phyloP scores from a whole-genome alignment of 2,797 vertebrate genomes.

The Acanthopagrus latus region DNA sequence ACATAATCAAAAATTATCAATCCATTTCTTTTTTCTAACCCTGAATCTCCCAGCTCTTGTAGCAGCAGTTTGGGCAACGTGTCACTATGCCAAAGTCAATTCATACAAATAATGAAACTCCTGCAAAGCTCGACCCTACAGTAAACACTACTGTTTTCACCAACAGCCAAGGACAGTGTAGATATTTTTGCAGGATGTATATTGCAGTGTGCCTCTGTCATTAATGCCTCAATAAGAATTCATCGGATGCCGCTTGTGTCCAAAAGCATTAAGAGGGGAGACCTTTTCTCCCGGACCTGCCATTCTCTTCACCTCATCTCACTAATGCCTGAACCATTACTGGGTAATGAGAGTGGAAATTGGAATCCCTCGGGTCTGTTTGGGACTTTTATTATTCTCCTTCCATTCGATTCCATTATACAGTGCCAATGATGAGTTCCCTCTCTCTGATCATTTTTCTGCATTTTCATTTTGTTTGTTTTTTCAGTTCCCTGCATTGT shows the following conservation, averaged over 20 bases:
- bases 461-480: conserved; percentile 63
- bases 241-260: conserved; percentile 56
- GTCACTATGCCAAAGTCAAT: conserved; percentile 57
- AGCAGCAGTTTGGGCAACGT: conserved; percentile 39
- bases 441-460: conserved; percentile 51
- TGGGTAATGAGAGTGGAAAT: conserved; percentile 74
- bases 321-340: conserved; percentile 70
- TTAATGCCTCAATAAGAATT: conserved; percentile 58
- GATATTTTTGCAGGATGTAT: conserved; percentile 45
- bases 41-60: conserved; percentile 36
- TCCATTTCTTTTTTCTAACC: conserved; percentile 36
- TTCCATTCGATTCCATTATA: conserved; percentile 70
- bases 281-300: conserved; percentile 53
- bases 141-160: conserved; percentile 35
- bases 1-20: conserved; percentile 55
- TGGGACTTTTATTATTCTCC: conserved; percentile 67
- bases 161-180: conserved; percentile 60
- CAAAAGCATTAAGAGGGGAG: conserved; percentile 65
- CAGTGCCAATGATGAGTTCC: conserved; percentile 65
- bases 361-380: conserved; percentile 71
- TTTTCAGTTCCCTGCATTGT: conserved; percentile 41
- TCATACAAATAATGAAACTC: conserved; percentile 54
- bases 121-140: conserved; percentile 32
- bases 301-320: conserved; percentile 66
- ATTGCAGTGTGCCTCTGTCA: conserved; percentile 61